phyloP scores from a whole-genome alignment of 2,888 invertebrate species.

The Spialia ferax region DNA sequence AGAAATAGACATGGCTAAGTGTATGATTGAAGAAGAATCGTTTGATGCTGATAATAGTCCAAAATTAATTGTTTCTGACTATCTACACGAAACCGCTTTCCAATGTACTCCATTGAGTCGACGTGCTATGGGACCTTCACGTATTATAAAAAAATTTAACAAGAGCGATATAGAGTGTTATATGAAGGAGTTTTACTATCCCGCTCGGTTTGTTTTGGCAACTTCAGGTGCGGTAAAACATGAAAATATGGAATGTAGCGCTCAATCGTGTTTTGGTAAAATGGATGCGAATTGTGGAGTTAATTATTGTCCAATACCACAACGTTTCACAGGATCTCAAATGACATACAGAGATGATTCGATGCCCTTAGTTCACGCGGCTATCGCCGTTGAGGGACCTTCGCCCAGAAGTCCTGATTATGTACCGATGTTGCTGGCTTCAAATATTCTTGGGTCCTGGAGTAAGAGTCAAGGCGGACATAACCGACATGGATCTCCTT shows the following conservation, averaged over 20 bases:
- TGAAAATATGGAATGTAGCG: slow-evolving; percentile 86
- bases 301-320: slow-evolving; percentile 50
- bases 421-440: slow-evolving; percentile 63
- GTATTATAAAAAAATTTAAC: slow-evolving; percentile 88
- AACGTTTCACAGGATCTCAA: slow-evolving; percentile 57
- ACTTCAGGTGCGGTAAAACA: slow-evolving; percentile 91
- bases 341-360: slow-evolving; percentile 71
- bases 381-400: slow-evolving; percentile 78
- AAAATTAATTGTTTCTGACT: slow-evolving; percentile 71
- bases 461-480: slow-evolving; percentile 62
- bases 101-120: slow-evolving; percentile 76
- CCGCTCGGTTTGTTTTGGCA: slow-evolving; percentile 89
- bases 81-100: slow-evolving; percentile 79
- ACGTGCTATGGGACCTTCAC: slow-evolving; percentile 87
- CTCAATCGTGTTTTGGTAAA: slow-evolving; percentile 84
- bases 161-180: slow-evolving; percentile 53
- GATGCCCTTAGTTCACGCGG: slow-evolving; percentile 71
- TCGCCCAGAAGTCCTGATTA: slow-evolving; percentile 66
- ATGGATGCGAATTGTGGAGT: slow-evolving; percentile 44
- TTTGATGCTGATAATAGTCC: slow-evolving; percentile 66
- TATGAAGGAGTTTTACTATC: slow-evolving; percentile 60
- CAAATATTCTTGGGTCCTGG: slow-evolving; percentile 73
- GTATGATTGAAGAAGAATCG: slow-evolving; percentile 63
- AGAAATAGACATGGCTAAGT: slow-evolving; percentile 60
- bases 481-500: slow-evolving; percentile 56